These are phyloP conservation scores for Paraplagusia blochii DNA, from an alignment of 2,113 vertebrate species.

Conservation along the genomic window DNA sequence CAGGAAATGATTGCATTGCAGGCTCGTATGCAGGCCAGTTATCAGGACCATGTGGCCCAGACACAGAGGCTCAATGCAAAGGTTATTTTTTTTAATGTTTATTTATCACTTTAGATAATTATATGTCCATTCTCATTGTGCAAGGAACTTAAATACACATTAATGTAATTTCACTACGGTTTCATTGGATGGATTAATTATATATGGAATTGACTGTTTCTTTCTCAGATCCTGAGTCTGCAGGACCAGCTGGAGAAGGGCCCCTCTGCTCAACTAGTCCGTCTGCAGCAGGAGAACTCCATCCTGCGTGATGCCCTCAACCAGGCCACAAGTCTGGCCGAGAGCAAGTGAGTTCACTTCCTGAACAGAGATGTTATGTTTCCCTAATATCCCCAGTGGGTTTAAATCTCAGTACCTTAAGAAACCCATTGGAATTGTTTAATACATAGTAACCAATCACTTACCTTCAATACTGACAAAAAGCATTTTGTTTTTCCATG, in stretches of 20 bases:
- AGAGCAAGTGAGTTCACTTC: constrained; percentile 86
- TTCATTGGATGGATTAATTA: background rate
- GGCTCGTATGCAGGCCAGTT: constrained; percentile 92
- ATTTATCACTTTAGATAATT: constrained; percentile 7
- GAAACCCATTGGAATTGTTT: too few species aligned
- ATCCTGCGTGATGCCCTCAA: constrained; percentile 93
- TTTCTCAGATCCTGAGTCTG: constrained; percentile 79
- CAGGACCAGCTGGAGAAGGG: constrained; percentile 95
- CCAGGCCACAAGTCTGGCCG: constrained; percentile 90
- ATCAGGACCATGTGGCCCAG: constrained; percentile 85
- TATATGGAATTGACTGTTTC: background rate
- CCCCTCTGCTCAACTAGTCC: constrained; percentile 86
- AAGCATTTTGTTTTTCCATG: background rate
- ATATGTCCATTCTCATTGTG: background rate
- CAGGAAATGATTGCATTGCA: constrained; percentile 84
- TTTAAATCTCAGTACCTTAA: too few species aligned
- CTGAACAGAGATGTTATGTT: background rate
- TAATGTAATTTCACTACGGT: background rate
- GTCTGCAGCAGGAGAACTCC: constrained; percentile 93
- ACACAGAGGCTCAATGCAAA: constrained; percentile 88
- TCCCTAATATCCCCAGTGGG: too few species aligned
- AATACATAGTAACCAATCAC: background rate
- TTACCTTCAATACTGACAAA: background rate
- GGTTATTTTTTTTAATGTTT: constrained; percentile 64
- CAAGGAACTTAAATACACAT: too few species aligned